Conservation (phyloP, 1,140 invertebrate species). For the Drosophila willistoni region DNA sequence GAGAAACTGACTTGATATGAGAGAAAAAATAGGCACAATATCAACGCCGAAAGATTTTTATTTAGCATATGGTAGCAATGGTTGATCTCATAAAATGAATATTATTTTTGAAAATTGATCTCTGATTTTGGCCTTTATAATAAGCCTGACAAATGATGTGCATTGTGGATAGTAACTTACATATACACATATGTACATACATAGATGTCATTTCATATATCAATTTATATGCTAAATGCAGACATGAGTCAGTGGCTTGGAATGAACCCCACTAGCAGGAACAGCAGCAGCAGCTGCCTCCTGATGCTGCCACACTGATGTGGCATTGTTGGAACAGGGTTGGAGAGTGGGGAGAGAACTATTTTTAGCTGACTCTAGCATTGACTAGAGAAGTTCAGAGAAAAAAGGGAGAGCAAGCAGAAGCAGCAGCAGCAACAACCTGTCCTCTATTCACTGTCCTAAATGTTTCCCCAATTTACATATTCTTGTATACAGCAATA, state of each 20-base stretch:
- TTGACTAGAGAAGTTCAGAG: neutral
- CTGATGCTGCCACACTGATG: conserved; percentile 11
- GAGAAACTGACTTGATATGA: neutral
- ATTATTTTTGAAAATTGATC: conserved; percentile 10
- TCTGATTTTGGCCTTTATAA: conserved; percentile 29
- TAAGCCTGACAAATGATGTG: conserved; percentile 54
- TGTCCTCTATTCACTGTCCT: conserved; percentile 5
- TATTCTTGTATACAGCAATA: neutral
- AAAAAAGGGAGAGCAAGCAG: too few species aligned
- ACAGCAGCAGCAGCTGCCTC: neutral
- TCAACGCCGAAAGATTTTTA: too few species aligned
- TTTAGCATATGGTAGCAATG: too few species aligned
- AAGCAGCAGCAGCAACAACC: neutral
- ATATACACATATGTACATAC: neutral
- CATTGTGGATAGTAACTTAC: neutral
- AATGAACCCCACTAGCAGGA: conserved; percentile 14
- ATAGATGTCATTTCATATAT: conserved; percentile 16
- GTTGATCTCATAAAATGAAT: neutral
- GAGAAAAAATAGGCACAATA: neutral
- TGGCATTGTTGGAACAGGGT: neutral
- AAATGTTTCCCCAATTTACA: neutral
- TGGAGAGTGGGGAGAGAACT: neutral
- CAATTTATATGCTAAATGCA: conserved; percentile 14
- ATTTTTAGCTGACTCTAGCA: conserved; percentile 15
- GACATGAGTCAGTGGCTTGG: conserved; percentile 43